Percentiles rank a stretch among this genome's conserved stretches.
phyloP scores from a whole-genome alignment of 2,797 vertebrate genomes.

The Morus bassanus region DNA sequence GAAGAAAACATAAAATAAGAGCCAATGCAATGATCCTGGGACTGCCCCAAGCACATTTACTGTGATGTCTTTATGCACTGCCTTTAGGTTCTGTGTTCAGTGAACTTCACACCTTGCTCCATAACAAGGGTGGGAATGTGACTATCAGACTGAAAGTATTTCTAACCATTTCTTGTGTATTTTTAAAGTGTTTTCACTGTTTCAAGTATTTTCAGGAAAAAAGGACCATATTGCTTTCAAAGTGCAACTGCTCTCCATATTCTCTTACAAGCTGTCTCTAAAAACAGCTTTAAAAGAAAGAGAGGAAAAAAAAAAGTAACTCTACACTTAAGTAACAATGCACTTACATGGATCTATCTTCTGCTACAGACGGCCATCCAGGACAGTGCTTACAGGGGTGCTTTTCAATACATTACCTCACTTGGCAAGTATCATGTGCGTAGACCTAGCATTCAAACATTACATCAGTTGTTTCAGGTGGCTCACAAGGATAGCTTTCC shows the following conservation, averaged over 20 bases:
- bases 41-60: background rate
- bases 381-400: background rate
- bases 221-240: background rate
- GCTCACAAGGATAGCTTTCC: background rate
- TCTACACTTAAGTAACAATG: background rate
- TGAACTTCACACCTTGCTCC: background rate
- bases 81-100: background rate
- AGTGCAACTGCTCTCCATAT: background rate
- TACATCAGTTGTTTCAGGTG: slow-evolving; percentile 11
- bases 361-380: background rate
- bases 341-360: background rate
- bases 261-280: background rate
- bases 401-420: background rate
- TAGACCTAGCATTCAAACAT: background rate
- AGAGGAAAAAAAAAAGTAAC: no score
- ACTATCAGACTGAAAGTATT: background rate
- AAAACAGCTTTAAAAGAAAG: background rate
- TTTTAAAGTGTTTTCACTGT: background rate
- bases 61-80: background rate
- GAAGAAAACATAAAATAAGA: background rate
- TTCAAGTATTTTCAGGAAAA: background rate
- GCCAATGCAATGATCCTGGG: background rate
- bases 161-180: background rate
- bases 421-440: background rate
- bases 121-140: background rate